Base-by-base conservation (phyloP, 2,797 vertebrate genomes). In the Thalassophryne amazonica region DNA sequence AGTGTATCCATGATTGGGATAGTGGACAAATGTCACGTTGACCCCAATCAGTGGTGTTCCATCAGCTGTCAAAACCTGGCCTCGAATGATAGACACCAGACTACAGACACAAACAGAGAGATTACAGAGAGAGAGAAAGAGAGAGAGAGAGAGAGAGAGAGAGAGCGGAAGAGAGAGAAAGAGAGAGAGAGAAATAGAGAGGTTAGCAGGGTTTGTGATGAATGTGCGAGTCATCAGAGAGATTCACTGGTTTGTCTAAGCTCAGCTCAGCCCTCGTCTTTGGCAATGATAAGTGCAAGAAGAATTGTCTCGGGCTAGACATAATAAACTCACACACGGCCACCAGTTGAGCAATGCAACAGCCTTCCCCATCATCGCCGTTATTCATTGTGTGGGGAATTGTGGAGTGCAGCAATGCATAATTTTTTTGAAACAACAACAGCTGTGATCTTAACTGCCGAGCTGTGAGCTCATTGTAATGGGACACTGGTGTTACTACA, bases 1-100 rank as follows among this genome's bases (percentile, higher is more conserved):
- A 35, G 94, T 98, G 63, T 92, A 93, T 36, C 96, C 96, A 0
- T 96, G 96, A 63, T 98, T 95, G 3, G 93, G 91, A 34, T 95
- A 99, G 84, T 96, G 93, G 16, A 97, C 90, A 71, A 99, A 99
- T 0, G 97, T 98, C 58, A 99, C 95, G 0, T 99, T 99, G 36
- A 99, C 97, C 70, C 97, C 96, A 39, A 98, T 99, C 55, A 99
- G 93, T 2, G 97, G 95, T 0, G 97, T 99, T 46, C 95, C 97
- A 27, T 99, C 97, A 4, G 95, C 95, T 17, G 97, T 99, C 69
- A 98, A 85, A 19, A 99, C 95, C 76, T 99, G 97, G 59, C 97
- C 97, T 72, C 96, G 91, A 80, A 99, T 94, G 73, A 98, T 92
- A 0, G 96, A 98, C 55, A 94, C 93, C 81, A 98, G 89, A 80